A percentile compares a stretch with the other conserved stretches of the same genome.
Conservation (phyloP, 2,888 invertebrate genomes). For the Amphipoea oculea region DNA sequence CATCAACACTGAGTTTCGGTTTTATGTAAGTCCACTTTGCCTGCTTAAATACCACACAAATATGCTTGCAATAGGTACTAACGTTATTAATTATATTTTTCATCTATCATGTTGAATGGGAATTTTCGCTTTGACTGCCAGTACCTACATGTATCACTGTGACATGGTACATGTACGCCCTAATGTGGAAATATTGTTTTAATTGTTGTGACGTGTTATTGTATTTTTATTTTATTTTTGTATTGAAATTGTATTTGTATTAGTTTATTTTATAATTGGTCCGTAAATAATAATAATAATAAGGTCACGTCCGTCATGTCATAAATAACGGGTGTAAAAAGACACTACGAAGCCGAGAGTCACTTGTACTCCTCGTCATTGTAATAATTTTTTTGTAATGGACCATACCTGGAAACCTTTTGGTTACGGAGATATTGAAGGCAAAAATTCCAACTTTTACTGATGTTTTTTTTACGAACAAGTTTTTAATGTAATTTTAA, state of each 20-base stretch:
- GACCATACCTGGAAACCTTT: neutral
- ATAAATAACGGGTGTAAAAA: neutral
- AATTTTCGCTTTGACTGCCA: neutral
- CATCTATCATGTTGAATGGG: neutral
- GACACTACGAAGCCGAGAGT: neutral
- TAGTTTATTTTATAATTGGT: too few species aligned
- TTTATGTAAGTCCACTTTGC: constrained; percentile 90
- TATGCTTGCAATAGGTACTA: neutral
- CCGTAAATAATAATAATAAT: too few species aligned
- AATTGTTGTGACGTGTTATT: too few species aligned
- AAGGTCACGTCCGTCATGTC: neutral
- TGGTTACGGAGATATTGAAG: neutral
- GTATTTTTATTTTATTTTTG: too few species aligned
- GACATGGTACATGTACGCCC: too few species aligned
- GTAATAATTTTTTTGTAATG: too few species aligned
- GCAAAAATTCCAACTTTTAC: neutral
- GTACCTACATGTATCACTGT: too few species aligned
- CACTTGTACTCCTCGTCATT: too few species aligned
- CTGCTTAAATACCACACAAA: neutral
- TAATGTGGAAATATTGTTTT: too few species aligned
- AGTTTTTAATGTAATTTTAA: neutral
- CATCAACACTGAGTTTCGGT: constrained; percentile 91
- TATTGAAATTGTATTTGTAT: too few species aligned
- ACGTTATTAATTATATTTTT: neutral
- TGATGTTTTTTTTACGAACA: neutral